A percentile compares a stretch with the other conserved stretches of the same genome.
Conservation (phyloP, 1,140 invertebrate genomes). For the Homarus americanus region DNA sequence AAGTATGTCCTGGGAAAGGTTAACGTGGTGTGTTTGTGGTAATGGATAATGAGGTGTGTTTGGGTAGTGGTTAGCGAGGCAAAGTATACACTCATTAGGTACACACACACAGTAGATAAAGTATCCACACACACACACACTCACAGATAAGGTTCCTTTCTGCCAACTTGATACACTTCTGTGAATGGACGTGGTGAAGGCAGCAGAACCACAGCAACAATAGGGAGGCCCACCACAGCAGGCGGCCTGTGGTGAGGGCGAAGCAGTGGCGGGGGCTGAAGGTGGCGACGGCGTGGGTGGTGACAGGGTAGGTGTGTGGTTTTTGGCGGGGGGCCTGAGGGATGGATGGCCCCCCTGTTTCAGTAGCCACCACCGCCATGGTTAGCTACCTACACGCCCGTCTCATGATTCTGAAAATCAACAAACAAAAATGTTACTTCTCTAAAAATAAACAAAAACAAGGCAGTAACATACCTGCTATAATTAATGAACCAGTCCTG, state of each 20-base stretch:
- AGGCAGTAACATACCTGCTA: neutral
- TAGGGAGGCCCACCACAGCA: neutral
- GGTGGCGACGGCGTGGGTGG: neutral
- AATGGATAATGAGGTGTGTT: too few relatives aligned
- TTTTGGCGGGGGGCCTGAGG: neutral
- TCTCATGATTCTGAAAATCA: neutral
- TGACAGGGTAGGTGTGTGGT: neutral
- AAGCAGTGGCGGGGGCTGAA: neutral
- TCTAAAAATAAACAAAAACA: too few relatives aligned
- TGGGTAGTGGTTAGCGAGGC: neutral
- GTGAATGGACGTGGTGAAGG: neutral
- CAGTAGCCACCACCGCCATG: constrained; percentile 1
- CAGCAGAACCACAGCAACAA: neutral
- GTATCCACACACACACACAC: neutral
- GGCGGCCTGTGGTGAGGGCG: neutral
- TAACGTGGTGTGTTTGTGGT: too few relatives aligned
- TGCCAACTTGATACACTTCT: constrained; percentile 21
- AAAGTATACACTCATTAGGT: neutral
- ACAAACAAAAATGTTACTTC: too few relatives aligned
- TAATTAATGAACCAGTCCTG: too few relatives aligned
- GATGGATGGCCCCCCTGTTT: neutral
- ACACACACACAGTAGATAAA: neutral
- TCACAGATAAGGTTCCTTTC: neutral
- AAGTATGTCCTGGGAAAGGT: neutral
- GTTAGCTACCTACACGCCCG: constrained; percentile 34